Evolutionary conservation across 2,888 invertebrate species (phyloP), one percentile per base, ranked within the genome.

Genomic region (Lathronympha strigana): DNA sequence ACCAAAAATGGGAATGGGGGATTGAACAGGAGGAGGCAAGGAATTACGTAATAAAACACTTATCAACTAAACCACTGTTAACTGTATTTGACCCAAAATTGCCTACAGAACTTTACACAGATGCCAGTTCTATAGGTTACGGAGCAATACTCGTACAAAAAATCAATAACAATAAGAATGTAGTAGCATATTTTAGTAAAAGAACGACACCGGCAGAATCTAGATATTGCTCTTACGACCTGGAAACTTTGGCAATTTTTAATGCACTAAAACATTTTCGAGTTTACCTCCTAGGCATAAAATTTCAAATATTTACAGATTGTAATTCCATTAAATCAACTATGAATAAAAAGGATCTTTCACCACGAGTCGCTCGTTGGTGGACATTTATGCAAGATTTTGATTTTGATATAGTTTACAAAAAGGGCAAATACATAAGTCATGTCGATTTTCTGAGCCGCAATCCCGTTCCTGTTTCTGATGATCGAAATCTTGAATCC

Each of bases 371-470:
- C 0, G 58, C 58, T 1, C 47, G 58, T 33, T 58, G 47, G 58
- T 58, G 58, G 58, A 58, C 58, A 4, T 58, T 15, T 6, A 6
- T 58, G n/a, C 58, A 58, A 21, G 57, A 57, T 15, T 58, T 58
- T 33, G 21, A 47, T 6, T 47, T 58, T 15, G 58, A 58, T 23
- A 58, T 58, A n/a, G 15, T 47, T 4, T 58, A 58, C 21, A 31
- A 33, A 21, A 58, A 58, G 25, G 58, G 58, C 1, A 60, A 49
- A 17, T 49, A 6, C 9, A 60, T 49, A n/a, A 17, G 49, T 9
- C 60, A 60, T 6, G 60, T 60, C 6, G 60, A 60, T 50, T 60
- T 60, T 50, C 23, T 60, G 0, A 62, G 60, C 36, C 15, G 60
- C 9, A 60, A 60, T 21, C 60, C 60, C 28, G 57, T 45, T 4